Evolutionary conservation across 2,113 vertebrate genomes (phyloP).

Genomic region (Neofelis nebulosa): DNA sequence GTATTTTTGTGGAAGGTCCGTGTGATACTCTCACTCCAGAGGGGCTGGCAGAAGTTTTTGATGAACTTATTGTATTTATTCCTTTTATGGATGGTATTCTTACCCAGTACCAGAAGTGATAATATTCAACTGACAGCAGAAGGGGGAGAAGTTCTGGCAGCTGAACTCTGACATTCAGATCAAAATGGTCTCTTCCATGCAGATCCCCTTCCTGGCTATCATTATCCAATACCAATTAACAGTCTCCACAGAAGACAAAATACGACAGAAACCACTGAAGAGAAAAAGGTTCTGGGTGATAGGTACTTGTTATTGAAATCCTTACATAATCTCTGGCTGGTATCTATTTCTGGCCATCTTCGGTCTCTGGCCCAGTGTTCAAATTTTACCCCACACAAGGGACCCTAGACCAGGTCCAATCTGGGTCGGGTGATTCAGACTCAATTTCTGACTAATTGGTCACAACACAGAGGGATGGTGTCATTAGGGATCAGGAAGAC

Average conservation of each 20-base stretch:
- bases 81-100: slow-evolving; percentile 44
- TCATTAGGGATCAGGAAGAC: slow-evolving; percentile 16
- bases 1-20: background rate
- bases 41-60: background rate
- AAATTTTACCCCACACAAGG: background rate
- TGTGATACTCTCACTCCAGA: background rate
- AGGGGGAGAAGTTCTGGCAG: background rate
- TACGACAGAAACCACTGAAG: background rate
- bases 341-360: slow-evolving; percentile 12
- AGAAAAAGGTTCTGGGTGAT: background rate
- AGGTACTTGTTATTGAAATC: background rate
- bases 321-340: background rate
- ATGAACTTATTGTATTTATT: slow-evolving; percentile 42
- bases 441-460: background rate
- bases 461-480: slow-evolving; percentile 33
- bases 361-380: background rate
- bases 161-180: slow-evolving; percentile 55
- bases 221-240: slow-evolving; percentile 43
- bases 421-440: background rate
- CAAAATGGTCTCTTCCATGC: slow-evolving; percentile 40
- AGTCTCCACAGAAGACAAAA: slow-evolving; percentile 50
- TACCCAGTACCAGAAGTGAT: background rate
- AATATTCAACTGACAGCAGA: slow-evolving; percentile 12
- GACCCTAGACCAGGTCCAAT: background rate
- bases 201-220: slow-evolving; percentile 9